These are phyloP conservation scores for Eupeodes corollae DNA, from an alignment of 1,140 invertebrate species.

Conservation along the genomic window DNA sequence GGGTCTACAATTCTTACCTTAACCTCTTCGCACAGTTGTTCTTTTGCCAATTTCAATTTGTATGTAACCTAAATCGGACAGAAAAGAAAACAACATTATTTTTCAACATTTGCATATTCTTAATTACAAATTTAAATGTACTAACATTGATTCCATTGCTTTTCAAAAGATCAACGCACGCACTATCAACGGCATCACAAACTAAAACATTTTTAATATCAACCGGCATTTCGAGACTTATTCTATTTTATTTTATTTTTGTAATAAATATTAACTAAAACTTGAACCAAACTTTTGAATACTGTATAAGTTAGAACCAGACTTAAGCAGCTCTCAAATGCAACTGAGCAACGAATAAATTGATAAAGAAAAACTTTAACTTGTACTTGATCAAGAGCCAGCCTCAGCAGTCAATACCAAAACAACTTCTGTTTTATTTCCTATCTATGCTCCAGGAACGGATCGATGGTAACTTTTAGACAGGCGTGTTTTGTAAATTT, in stretches of 20 bases:
- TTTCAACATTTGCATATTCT: constrained; percentile 1
- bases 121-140: constrained; percentile 4
- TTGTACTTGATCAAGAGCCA: no score
- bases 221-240: constrained; percentile 29
- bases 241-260: constrained; percentile 3
- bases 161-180: constrained; percentile 69
- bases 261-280: not conserved
- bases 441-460: no score
- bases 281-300: no score
- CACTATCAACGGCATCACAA: constrained; percentile 80
- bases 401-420: no score
- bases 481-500: no score
- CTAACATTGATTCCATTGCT: constrained; percentile 65
- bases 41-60: constrained; percentile 71
- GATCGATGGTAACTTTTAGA: no score
- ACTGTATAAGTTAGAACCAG: no score
- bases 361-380: no score
- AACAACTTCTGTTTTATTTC: no score
- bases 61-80: constrained; percentile 22
- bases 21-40: constrained; percentile 75
- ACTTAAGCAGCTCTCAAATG: no score
- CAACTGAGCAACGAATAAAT: no score
- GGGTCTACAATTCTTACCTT: constrained; percentile 53
- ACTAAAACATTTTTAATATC: constrained; percentile 67
- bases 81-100: not conserved